A percentile compares a stretch with the other conserved stretches of the same genome.
Conservation (phyloP, 2,888 invertebrate genomes). For the Salticus scenicus region DNA sequence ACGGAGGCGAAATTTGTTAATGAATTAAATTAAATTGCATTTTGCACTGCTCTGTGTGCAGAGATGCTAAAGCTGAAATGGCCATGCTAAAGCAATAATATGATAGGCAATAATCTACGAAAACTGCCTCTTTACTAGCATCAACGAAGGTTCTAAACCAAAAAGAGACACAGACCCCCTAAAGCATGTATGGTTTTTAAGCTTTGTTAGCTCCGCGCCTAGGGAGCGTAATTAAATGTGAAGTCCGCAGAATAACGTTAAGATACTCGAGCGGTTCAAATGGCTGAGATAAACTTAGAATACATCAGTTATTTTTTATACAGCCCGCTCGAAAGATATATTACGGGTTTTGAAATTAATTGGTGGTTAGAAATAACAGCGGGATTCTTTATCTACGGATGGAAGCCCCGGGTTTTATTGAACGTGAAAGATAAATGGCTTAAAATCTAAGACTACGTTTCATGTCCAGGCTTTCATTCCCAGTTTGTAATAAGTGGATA, state of each 20-base stretch:
- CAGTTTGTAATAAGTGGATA: too few species aligned
- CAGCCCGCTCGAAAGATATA: slow-evolving; percentile 3
- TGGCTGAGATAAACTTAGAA: background rate
- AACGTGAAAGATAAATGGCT: background rate
- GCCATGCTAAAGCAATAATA: slow-evolving; percentile 51
- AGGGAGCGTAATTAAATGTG: slow-evolving; percentile 41
- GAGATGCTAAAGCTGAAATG: slow-evolving; percentile 25
- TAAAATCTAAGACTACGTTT: background rate
- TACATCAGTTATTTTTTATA: background rate
- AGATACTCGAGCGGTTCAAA: background rate
- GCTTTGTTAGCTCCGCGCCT: slow-evolving; percentile 49
- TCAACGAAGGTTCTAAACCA: slow-evolving; percentile 5
- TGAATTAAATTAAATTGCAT: slow-evolving; percentile 68
- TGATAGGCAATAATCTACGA: slow-evolving; percentile 63
- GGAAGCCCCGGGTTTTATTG: background rate
- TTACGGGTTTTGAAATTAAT: slow-evolving; percentile 41
- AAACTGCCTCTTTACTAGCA: slow-evolving; percentile 26
- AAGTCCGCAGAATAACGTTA: slow-evolving; percentile 19
- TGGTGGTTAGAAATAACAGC: slow-evolving; percentile 50
- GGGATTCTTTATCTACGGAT: slow-evolving; percentile 34
- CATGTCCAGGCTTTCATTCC: background rate
- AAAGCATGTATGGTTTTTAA: slow-evolving; percentile 47
- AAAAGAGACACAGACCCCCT: slow-evolving; percentile 24
- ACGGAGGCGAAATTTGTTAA: slow-evolving; percentile 64
- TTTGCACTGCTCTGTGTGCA: slow-evolving; percentile 33